Evolutionary conservation across 2,797 vertebrate species (phyloP), one percentile per base, ranked within the genome.

Genomic region (Poeciliopsis presidionis): DNA sequence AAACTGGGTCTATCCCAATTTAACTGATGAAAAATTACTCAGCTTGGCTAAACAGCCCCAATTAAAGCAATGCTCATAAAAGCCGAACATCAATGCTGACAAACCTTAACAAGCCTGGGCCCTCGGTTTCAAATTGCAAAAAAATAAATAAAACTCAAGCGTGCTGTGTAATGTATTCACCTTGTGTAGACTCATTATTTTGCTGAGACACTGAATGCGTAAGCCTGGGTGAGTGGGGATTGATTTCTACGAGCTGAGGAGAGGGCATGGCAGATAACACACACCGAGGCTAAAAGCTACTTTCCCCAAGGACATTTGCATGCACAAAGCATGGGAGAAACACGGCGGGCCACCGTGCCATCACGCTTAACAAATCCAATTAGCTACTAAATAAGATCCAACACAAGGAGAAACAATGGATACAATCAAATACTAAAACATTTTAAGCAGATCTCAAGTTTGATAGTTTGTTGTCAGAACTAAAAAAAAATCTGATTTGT

Each of bases 131-230:
- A 36, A 82, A 81, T 82, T 80, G 79, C 83, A 89, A 92, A 88
- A 88, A 85, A 49, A 20, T 16, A 22, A 22, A 1, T 2, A 20
- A 49, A 51, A 51, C 8, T 51, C 49, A 87, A 83, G 77, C 76
- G 61, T 84, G 28, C 74, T 65, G 59, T 49, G 80, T 90, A 88
- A 94, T 90, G 94, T 92, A 94, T 94, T 91, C 84, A 90, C 92
- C 91, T 81, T 81, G 90, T 86, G 91, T 93, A 91, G 87, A 89
- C 91, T 93, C 93, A 92, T 95, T 94, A 94, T 93, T 93, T 92
- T 51, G n/a, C 84, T 57, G 75, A 83, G 82, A 85, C 87, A 76
- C 88, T 83, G 80, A 57, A 85, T 91, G 67, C 83, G 87, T 84
- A 63, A 85, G 92, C 82, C 88, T 80, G 85, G 88, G 87, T 93